Conservation (phyloP, 2,797 vertebrate species). For the Coilia nasus region DNA sequence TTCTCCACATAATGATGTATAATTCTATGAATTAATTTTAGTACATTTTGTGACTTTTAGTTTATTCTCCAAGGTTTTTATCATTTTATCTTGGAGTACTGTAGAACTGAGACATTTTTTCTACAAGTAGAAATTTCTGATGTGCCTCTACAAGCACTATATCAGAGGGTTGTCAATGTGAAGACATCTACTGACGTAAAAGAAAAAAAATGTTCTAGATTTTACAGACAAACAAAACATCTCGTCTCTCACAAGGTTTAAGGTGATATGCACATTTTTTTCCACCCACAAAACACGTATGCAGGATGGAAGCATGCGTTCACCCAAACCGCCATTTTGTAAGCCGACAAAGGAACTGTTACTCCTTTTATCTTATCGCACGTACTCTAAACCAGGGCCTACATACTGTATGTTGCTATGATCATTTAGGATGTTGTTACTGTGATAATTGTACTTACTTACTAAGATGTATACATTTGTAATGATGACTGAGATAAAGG, state of each 20-base stretch:
- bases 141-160: neutral
- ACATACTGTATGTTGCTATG: neutral
- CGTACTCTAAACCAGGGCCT: neutral
- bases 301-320: neutral
- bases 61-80: neutral
- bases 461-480: slow-evolving; percentile 11
- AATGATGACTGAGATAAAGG: neutral
- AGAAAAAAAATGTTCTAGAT: neutral
- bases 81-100: neutral
- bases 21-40: slow-evolving; percentile 20
- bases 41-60: neutral
- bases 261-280: neutral
- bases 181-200: neutral
- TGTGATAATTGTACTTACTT: neutral
- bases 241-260: neutral
- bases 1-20: slow-evolving; percentile 2
- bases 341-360: neutral
- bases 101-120: neutral
- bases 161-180: neutral
- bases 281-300: neutral
- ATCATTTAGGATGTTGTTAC: neutral
- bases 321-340: neutral
- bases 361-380: neutral
- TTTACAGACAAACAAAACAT: neutral
- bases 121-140: neutral